Evolutionary conservation across 2,113 vertebrate genomes (phyloP).

Genomic region (Gallinago jamesoni): DNA sequence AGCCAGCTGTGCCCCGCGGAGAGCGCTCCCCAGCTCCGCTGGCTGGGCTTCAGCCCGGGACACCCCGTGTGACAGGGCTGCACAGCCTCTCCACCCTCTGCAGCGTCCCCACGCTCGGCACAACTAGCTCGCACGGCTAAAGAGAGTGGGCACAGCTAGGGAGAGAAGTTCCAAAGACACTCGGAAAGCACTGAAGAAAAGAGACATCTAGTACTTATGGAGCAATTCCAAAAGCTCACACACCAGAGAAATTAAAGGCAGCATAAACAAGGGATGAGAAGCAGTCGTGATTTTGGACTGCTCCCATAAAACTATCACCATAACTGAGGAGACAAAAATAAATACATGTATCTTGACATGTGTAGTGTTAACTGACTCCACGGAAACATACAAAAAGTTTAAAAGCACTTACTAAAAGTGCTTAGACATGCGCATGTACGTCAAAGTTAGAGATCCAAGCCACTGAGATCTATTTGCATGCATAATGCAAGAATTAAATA

Average conservation of each 20-base stretch:
- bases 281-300: neutral
- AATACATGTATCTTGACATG: neutral
- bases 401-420: neutral
- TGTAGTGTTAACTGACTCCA: neutral
- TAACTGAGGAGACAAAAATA: neutral
- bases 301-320: neutral
- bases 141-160: neutral
- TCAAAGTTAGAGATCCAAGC: neutral
- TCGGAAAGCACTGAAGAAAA: neutral
- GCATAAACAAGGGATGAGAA: neutral
- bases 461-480: neutral
- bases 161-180: neutral
- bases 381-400: neutral
- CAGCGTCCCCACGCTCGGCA: neutral
- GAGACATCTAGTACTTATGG: neutral
- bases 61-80: no score
- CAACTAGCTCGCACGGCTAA: neutral
- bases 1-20: constrained; percentile 51
- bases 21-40: neutral
- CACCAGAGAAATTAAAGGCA: neutral
- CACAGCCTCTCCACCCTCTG: no score
- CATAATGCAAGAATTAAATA: neutral
- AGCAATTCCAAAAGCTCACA: neutral
- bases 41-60: no score
- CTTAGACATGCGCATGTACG: neutral